A percentile compares a stretch with the other conserved stretches of the same genome.
These are phyloP conservation scores for Merodon equestris DNA, from an alignment of 2,888 invertebrate genomes.

Conservation along the genomic window DNA sequence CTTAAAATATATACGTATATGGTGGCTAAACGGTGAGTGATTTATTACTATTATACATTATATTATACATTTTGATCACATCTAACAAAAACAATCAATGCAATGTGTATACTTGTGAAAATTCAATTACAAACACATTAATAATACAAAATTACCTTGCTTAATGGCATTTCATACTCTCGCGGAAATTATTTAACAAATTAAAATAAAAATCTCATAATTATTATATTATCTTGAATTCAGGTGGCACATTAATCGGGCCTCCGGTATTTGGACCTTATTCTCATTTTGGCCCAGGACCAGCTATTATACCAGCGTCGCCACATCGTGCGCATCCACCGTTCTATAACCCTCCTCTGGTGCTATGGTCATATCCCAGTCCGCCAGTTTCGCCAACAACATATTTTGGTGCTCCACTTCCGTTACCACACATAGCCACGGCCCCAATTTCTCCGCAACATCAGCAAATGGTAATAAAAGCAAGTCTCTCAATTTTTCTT, in stretches of 20 bases:
- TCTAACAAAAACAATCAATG: conserved; percentile 44
- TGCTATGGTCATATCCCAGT: conserved; percentile 97
- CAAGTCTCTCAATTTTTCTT: neutral
- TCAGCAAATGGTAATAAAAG: conserved; percentile 73
- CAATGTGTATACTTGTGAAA: conserved; percentile 40
- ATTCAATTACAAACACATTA: conserved; percentile 36
- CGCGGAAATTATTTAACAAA: too few species aligned
- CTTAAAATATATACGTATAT: conserved; percentile 69
- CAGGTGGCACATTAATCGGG: conserved; percentile 83
- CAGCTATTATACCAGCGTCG: conserved; percentile 80
- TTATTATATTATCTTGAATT: neutral
- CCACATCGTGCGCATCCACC: conserved; percentile 81
- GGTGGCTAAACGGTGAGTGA: conserved; percentile 79
- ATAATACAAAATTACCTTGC: conserved; percentile 20
- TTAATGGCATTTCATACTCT: conserved; percentile 13
- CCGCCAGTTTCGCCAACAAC: conserved; percentile 96
- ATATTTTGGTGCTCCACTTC: conserved; percentile 85
- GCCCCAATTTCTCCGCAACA: conserved; percentile 70
- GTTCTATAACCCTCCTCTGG: conserved; percentile 84
- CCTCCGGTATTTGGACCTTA: conserved; percentile 77
- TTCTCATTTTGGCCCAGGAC: conserved; percentile 80
- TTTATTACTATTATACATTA: conserved; percentile 70
- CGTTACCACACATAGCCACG: conserved; percentile 73
- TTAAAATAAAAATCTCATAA: too few species aligned
- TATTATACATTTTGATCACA: conserved; percentile 43